Evolutionary conservation across 2,888 invertebrate genomes (phyloP), one percentile per base, ranked within the genome.

Genomic region (Drosophila mimica): DNA sequence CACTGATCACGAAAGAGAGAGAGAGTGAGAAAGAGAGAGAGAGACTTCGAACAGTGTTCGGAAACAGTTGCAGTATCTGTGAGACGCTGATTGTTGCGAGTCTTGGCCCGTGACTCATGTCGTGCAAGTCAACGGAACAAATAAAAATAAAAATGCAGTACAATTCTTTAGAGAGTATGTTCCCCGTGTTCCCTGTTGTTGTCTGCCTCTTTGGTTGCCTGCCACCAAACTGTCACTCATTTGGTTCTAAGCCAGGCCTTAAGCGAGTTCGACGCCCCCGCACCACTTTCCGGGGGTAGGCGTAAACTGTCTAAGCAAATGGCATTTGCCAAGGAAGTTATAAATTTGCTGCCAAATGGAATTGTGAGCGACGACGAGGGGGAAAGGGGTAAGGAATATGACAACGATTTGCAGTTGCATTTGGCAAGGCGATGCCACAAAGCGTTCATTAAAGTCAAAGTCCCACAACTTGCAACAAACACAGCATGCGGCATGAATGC

Each of bases 291-390:
- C 34, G 31, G 70, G 82, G 81, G 85, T 85, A 86, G 90, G 90
- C 85, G 85, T 85, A 86, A 90, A 90, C 89, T 86, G 85, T 77
- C 90, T 86, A 88, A 90, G 60, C 83, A 85, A 84, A 90, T 88
- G 88, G 82, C 89, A 89, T 83, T 87, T 81, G 72, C 70, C 84
- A 89, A 88, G 87, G 87, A 88, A 88, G 91, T 89, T 89, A 89
- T 87, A 87, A 87, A 87, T 87, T 80, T 74, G 71, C 81, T 86
- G 89, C 89, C 89, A 85, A 85, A 85, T 85, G 88, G 85, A 85
- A 85, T 79, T 82, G 90, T 71, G 70, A 66, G 70, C 66, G 68
- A 63, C 46, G 33, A 40, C 20, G 51, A 49, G 33, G 61, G 65
- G 59, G 46, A 20, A 33, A 13, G 9, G 9, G 15, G 15, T 48